Evolutionary conservation across 2,113 vertebrate genomes (phyloP).

Genomic region (Cynopterus brachyotis): DNA sequence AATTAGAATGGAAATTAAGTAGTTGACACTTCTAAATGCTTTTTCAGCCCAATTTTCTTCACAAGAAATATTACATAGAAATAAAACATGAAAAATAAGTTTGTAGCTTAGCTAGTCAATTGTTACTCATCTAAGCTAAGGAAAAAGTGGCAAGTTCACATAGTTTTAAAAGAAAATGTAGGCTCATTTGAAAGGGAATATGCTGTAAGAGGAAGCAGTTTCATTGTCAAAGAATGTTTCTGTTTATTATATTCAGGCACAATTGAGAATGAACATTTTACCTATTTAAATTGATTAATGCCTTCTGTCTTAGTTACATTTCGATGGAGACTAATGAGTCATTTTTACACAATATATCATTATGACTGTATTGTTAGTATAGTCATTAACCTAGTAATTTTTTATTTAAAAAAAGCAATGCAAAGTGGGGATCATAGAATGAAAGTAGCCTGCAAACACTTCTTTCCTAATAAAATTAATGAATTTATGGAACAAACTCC

Average conservation of each 20-base stretch:
- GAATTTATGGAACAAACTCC: not conserved
- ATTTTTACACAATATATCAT: slow-evolving; percentile 27
- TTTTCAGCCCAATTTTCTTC: not conserved
- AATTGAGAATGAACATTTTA: slow-evolving; percentile 8
- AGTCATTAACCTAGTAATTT: slow-evolving; percentile 5
- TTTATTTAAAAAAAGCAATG: not conserved
- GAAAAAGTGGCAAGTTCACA: not conserved
- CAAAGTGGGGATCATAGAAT: not conserved
- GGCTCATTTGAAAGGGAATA: not conserved
- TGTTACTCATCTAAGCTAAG: not conserved
- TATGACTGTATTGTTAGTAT: slow-evolving; percentile 19
- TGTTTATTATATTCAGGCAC: slow-evolving; percentile 1
- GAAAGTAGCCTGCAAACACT: not conserved
- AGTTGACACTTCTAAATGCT: not conserved
- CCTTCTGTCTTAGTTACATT: not conserved
- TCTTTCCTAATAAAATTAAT: slow-evolving; percentile 1
- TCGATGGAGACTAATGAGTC: slow-evolving; percentile 30
- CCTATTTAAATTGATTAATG: slow-evolving; percentile 28
- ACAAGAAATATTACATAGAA: not conserved
- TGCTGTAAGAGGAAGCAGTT: not conserved
- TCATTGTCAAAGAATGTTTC: not conserved
- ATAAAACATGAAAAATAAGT: not conserved
- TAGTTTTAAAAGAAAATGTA: slow-evolving; percentile 23
- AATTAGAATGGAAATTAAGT: not conserved
- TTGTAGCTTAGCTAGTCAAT: not conserved